Conservation (phyloP, 1,140 invertebrate genomes). For the Ips nitidus region DNA sequence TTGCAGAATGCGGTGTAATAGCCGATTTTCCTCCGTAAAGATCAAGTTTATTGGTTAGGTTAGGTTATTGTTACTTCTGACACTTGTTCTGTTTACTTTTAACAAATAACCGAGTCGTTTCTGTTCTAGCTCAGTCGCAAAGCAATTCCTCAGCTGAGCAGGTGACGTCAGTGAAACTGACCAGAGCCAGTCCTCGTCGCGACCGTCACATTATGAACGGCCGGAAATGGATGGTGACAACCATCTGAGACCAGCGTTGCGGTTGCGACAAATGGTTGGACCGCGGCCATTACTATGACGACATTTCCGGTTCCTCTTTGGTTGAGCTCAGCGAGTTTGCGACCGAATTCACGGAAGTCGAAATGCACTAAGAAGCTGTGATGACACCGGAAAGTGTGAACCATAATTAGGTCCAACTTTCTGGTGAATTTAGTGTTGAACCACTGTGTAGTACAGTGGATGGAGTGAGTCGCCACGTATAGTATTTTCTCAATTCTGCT, state of each 20-base stretch:
- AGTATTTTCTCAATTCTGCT: too few relatives aligned
- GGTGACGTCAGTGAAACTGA: conserved; percentile 44
- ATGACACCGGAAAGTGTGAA: conserved; percentile 11
- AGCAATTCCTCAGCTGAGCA: conserved; percentile 51
- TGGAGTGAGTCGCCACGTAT: too few relatives aligned
- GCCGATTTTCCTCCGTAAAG: too few relatives aligned
- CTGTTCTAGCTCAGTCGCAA: conserved; percentile 44
- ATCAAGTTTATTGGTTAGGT: too few relatives aligned
- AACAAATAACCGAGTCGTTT: too few relatives aligned
- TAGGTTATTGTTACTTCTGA: too few relatives aligned
- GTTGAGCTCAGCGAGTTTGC: conserved; percentile 41
- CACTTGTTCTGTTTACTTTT: too few relatives aligned
- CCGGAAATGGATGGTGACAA: conserved; percentile 47
- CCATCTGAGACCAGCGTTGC: conserved; percentile 43
- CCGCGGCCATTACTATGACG: conserved; percentile 24
- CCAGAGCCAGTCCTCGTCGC: conserved; percentile 34
- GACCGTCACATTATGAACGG: conserved; percentile 40
- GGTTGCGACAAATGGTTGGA: neutral
- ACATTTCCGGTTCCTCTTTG: conserved; percentile 44
- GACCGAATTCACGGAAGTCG: conserved; percentile 42
- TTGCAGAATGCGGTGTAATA: too few relatives aligned
- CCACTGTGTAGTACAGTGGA: too few relatives aligned
- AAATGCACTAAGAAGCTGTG: conserved; percentile 40
- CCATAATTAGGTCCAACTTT: too few relatives aligned
- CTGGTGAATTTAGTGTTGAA: too few relatives aligned